phyloP scores from a whole-genome alignment of 2,797 vertebrate species.

The Anniella stebbinsi region DNA sequence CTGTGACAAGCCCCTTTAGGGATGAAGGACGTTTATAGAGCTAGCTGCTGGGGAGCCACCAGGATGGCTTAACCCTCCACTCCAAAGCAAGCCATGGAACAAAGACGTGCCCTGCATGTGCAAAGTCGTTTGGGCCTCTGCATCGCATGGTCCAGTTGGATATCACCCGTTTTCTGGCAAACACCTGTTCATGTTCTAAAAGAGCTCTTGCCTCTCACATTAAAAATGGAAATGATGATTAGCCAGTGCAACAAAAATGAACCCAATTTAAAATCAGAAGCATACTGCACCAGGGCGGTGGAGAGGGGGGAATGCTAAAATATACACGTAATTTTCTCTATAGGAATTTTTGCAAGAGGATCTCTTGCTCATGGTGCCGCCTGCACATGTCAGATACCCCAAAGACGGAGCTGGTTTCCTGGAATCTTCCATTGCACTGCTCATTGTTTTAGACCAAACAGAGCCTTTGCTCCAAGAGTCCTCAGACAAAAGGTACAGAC shows the following conservation, averaged over 20 bases:
- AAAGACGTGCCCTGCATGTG: neutral
- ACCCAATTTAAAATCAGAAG: conserved; percentile 27
- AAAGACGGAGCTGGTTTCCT: conserved; percentile 12
- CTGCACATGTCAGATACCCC: conserved; percentile 5
- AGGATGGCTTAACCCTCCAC: neutral
- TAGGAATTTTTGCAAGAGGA: conserved; percentile 5
- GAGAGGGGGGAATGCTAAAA: conserved; percentile 7
- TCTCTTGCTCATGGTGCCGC: neutral
- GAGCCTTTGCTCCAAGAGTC: conserved; percentile 1
- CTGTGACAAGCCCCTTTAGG: neutral
- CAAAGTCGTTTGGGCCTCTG: neutral
- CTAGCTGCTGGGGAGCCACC: neutral
- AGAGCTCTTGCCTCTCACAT: conserved; percentile 1
- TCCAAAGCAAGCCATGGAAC: neutral
- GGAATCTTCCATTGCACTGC: conserved; percentile 15
- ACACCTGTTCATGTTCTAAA: conserved; percentile 31
- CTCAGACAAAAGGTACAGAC: neutral
- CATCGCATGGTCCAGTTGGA: neutral
- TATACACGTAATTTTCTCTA: conserved; percentile 11
- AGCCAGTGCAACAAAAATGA: neutral
- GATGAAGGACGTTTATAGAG: neutral
- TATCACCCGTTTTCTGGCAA: conserved; percentile 8
- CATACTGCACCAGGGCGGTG: neutral
- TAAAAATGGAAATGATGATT: conserved; percentile 42
- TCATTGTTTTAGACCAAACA: conserved; percentile 26